These are phyloP conservation scores for Cepphus grylle DNA, from an alignment of 2,113 vertebrate genomes.

Conservation along the genomic window DNA sequence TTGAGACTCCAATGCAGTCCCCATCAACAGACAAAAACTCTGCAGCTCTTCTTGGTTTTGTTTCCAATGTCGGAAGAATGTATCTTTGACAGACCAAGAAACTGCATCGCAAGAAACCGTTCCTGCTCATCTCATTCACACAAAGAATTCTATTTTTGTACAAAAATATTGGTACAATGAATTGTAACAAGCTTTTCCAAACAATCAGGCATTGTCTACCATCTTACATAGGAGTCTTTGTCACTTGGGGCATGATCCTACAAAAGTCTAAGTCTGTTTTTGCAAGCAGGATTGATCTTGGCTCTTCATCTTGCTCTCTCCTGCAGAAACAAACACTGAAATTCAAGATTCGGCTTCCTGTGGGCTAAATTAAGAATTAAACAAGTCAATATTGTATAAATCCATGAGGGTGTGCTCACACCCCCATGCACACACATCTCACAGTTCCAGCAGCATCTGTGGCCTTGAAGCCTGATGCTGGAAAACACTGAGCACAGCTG, in stretches of 20 bases:
- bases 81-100: background rate
- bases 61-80: background rate
- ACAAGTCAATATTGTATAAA: constrained; percentile 16
- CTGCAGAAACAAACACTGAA: constrained; percentile 46
- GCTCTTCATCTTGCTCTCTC: background rate
- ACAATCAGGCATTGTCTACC: constrained; percentile 35
- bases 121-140: background rate
- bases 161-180: background rate
- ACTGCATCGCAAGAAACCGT: background rate
- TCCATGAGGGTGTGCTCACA: background rate
- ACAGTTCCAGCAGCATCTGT: background rate
- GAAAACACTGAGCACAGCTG: background rate
- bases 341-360: constrained; percentile 26
- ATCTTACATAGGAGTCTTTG: constrained; percentile 22
- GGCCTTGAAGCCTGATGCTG: background rate
- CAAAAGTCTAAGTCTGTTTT: background rate
- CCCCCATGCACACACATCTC: background rate
- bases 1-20: background rate
- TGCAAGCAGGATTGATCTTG: constrained; percentile 47
- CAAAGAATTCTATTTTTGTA: constrained; percentile 11
- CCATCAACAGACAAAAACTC: background rate
- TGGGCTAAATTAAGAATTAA: constrained; percentile 7
- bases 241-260: background rate
- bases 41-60: background rate
- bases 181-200: background rate